phyloP scores from a whole-genome alignment of 2,797 vertebrate species.

The Distichodus sexfasciatus region DNA sequence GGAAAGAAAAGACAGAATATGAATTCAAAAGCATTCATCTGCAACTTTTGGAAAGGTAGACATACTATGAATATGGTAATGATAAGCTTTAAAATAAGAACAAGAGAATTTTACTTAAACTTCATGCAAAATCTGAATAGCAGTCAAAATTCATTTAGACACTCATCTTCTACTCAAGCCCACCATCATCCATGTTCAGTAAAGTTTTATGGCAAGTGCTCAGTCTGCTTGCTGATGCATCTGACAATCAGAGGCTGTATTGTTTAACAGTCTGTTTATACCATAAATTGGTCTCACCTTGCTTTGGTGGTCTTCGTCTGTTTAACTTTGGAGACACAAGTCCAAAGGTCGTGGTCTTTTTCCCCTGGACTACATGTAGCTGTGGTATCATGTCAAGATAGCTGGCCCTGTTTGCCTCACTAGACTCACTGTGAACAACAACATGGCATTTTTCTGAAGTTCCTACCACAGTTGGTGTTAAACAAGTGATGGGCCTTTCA shows the following conservation, averaged over 20 bases:
- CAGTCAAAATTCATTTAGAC: no score
- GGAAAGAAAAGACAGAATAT: neutral
- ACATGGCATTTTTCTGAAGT: slow-evolving; percentile 70
- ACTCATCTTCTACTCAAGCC: no score
- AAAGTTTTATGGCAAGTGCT: no score
- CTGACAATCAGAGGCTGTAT: no score
- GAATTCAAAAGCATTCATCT: neutral
- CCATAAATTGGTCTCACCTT: slow-evolving; percentile 60
- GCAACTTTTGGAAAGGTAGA: neutral
- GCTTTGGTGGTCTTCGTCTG: slow-evolving; percentile 57
- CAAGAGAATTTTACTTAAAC: no score
- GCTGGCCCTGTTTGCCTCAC: slow-evolving; percentile 52
- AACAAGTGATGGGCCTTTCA: slow-evolving; percentile 60
- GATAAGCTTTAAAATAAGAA: no score
- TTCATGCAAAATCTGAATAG: no score
- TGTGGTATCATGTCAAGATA: slow-evolving; percentile 64
- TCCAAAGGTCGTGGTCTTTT: slow-evolving; percentile 72
- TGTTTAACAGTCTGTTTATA: no score
- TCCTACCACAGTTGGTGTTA: slow-evolving; percentile 69
- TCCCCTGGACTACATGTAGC: slow-evolving; percentile 74
- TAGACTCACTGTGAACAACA: slow-evolving; percentile 55
- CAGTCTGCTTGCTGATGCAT: no score
- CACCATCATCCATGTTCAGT: no score
- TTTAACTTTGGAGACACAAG: slow-evolving; percentile 75
- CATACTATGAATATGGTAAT: no score